These are phyloP conservation scores for Emydura subglobosa DNA, from an alignment of 2,113 vertebrate species.

Conservation along the genomic window DNA sequence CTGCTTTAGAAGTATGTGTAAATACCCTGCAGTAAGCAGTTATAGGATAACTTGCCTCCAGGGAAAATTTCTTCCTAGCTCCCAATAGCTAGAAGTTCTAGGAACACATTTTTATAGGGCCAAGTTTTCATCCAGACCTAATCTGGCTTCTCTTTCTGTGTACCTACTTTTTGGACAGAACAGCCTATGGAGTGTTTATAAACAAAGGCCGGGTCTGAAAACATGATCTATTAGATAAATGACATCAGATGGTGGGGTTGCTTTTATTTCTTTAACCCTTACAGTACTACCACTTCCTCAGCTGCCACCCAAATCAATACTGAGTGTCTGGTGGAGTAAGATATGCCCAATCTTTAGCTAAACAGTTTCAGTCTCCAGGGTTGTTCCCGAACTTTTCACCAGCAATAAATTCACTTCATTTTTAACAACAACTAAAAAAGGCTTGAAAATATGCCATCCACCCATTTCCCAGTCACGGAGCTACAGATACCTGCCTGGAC, in stretches of 20 bases:
- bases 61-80: background rate
- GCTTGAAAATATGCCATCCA: background rate
- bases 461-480: too few relatives aligned
- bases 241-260: background rate
- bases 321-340: background rate
- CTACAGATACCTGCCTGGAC: background rate
- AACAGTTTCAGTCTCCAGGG: background rate
- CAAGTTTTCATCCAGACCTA: background rate
- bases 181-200: background rate
- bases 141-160: background rate
- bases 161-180: background rate
- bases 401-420: background rate
- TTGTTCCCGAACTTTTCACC: background rate
- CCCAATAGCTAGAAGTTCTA: too few relatives aligned
- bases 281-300: background rate
- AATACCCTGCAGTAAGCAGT: background rate
- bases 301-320: background rate
- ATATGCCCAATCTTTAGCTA: background rate
- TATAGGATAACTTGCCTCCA: fast-evolving
- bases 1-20: background rate
- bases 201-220: background rate
- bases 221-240: background rate
- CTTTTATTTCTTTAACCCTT: background rate
- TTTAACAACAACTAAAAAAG: background rate
- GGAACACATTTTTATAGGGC: background rate